Conservation (phyloP, 2,888 invertebrate species). For the Corbicula japonica region DNA sequence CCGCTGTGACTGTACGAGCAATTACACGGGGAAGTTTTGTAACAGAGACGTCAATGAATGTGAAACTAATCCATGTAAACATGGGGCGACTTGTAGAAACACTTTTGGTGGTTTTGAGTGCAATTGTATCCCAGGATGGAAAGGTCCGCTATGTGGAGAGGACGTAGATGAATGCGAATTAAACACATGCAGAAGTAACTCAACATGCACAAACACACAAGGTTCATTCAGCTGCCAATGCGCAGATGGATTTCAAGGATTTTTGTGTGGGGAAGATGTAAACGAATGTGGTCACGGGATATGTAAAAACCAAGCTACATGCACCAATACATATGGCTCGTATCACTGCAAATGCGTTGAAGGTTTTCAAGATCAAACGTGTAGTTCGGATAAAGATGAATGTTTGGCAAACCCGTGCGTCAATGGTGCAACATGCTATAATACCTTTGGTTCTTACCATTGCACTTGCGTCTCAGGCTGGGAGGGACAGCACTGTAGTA, state of each 20-base stretch:
- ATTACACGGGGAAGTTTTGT: constrained; percentile 21
- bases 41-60: constrained; percentile 35
- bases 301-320: constrained; percentile 36
- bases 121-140: constrained; percentile 16
- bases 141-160: constrained; percentile 11
- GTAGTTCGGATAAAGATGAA: constrained; percentile 24
- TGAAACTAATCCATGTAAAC: constrained; percentile 7
- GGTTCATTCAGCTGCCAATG: constrained; percentile 38
- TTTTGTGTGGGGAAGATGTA: constrained; percentile 12
- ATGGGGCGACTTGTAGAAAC: constrained; percentile 22
- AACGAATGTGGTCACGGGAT: constrained; percentile 20
- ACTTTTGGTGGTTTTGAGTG: constrained; percentile 19
- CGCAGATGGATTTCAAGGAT: constrained; percentile 14
- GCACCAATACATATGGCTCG: constrained; percentile 26
- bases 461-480: constrained; percentile 25
- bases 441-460: constrained; percentile 23
- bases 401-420: constrained; percentile 17
- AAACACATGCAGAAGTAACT: constrained; percentile 26
- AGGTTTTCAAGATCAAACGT: constrained; percentile 18
- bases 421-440: constrained; percentile 30
- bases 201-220: constrained; percentile 26
- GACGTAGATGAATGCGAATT: constrained; percentile 29
- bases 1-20: constrained; percentile 13
- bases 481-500: constrained; percentile 24
- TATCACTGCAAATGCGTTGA: constrained; percentile 20